Evolutionary conservation across 2,113 vertebrate species (phyloP), one percentile per base, ranked within the genome.

Genomic region (Numenius arquata): DNA sequence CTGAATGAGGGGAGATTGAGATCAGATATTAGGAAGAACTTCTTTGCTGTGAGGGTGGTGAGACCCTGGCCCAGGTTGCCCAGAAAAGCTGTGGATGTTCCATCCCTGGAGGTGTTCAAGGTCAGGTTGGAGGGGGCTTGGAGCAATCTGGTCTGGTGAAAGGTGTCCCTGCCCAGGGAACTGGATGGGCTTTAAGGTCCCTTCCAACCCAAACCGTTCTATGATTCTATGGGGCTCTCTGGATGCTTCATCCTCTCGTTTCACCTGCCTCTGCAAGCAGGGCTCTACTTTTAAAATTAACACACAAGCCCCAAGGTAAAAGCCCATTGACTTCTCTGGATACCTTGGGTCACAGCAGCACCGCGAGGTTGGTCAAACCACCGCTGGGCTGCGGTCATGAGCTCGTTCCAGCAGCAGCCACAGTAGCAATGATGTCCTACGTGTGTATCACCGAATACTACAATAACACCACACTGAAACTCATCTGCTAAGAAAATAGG

Each of bases 361-460:
- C 62, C 0, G 0, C 0, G 0, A 66, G 58, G 34, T 38, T 27
- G 63, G 43, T 13, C 36, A 8, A 23, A 23, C 19, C 48, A 23
- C 1, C 0, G 22, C 65, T 8, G 25, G 10, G 71, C 52, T 76
- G n/a, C 0, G 1, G 53, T 3, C 6, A 1, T 27, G 34, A 70
- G 65, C 62, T 12, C 3, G 1, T 16, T 27, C 45, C 81, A 85
- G 85, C 88, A 74, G 87, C 76, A 59, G 88, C 78, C 26, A 47
- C 0, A 22, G 38, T 8, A 43, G 55, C 20, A 56, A 11, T 0
- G 41, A 43, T 75, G 94, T 53, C 87, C 81, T 78, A 65, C 81
- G 18, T 3, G n/a, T 59, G 83, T 67, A 16, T 2, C 72, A 16
- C 41, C 4, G 58, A 91, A 38, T 14, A 5, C 38, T 81, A 56